Percentiles rank a stretch among this genome's conserved stretches.
Conservation (phyloP, 1,140 invertebrate species). For the Diorhabda carinulata region DNA sequence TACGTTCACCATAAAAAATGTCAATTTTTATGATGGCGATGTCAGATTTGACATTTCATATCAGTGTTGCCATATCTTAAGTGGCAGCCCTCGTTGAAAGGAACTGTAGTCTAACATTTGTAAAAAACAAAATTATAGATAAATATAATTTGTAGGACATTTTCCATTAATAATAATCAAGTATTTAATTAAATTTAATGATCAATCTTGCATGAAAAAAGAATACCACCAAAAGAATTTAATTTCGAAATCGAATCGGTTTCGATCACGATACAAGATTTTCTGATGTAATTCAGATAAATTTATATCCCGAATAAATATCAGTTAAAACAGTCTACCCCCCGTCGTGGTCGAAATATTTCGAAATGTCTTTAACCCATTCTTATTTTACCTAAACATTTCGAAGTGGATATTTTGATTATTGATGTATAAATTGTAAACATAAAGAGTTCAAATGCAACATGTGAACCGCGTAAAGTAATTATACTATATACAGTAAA, state of each 20-base stretch:
- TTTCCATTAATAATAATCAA: too few relatives aligned
- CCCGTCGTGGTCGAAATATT: slow-evolving; percentile 20
- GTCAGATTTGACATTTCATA: too few relatives aligned
- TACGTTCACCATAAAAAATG: too few relatives aligned
- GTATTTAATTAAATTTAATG: too few relatives aligned
- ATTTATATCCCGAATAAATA: slow-evolving; percentile 28
- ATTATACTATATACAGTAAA: neutral
- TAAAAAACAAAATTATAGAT: too few relatives aligned
- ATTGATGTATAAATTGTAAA: neutral
- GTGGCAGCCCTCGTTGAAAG: too few relatives aligned
- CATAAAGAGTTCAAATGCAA: neutral
- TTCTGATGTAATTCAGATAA: slow-evolving; percentile 26
- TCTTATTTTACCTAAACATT: slow-evolving; percentile 14
- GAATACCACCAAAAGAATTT: neutral
- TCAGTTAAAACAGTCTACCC: slow-evolving; percentile 25
- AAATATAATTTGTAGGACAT: too few relatives aligned
- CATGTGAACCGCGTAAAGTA: neutral
- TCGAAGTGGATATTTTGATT: slow-evolving; percentile 3
- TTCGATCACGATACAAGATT: slow-evolving; percentile 13
- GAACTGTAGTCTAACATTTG: too few relatives aligned
- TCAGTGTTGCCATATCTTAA: too few relatives aligned
- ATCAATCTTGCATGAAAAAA: neutral
- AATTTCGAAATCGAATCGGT: neutral
- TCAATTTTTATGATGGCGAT: too few relatives aligned
- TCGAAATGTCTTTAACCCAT: slow-evolving; percentile 7